These are phyloP conservation scores for Nineta flava DNA, from an alignment of 2,888 invertebrate species.

Conservation along the genomic window DNA sequence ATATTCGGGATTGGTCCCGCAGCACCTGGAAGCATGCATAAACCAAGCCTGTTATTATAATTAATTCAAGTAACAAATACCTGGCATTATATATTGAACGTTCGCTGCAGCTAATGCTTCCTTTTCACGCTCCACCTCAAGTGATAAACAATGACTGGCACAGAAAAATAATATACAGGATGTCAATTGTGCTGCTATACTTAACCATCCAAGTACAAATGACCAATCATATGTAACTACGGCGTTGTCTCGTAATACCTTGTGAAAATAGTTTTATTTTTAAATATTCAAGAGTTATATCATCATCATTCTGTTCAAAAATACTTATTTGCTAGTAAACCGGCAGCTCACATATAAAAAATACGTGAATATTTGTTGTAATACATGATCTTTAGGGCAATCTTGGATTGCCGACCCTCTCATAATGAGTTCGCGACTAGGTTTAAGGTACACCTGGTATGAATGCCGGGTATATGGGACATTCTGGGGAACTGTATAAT, in stretches of 20 bases:
- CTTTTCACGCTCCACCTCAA: constrained; percentile 57
- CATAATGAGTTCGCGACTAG: too few relatives aligned
- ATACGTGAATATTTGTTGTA: too few relatives aligned
- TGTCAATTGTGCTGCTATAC: constrained; percentile 58
- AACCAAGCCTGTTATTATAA: constrained; percentile 1
- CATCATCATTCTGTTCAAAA: too few relatives aligned
- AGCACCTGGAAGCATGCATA: constrained; percentile 45
- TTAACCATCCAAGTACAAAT: constrained; percentile 70
- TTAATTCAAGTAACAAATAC: constrained; percentile 26
- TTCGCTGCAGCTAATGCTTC: constrained; percentile 40
- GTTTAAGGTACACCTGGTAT: too few relatives aligned
- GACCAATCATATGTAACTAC: constrained; percentile 71
- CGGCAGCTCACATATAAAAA: too few relatives aligned
- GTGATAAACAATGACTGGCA: constrained; percentile 60
- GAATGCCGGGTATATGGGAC: too few relatives aligned
- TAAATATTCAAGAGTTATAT: too few relatives aligned
- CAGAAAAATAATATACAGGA: constrained; percentile 65
- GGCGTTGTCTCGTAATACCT: constrained; percentile 59
- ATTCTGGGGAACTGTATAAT: too few relatives aligned
- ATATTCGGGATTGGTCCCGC: constrained; percentile 67
- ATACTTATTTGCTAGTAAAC: too few relatives aligned
- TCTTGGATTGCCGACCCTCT: too few relatives aligned
- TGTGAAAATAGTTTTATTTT: background rate
- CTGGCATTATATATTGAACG: constrained; percentile 83
- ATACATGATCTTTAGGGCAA: too few relatives aligned